Evolutionary conservation across 1,140 invertebrate species (phyloP).

Genomic region (Paralvinella palmiformis): DNA sequence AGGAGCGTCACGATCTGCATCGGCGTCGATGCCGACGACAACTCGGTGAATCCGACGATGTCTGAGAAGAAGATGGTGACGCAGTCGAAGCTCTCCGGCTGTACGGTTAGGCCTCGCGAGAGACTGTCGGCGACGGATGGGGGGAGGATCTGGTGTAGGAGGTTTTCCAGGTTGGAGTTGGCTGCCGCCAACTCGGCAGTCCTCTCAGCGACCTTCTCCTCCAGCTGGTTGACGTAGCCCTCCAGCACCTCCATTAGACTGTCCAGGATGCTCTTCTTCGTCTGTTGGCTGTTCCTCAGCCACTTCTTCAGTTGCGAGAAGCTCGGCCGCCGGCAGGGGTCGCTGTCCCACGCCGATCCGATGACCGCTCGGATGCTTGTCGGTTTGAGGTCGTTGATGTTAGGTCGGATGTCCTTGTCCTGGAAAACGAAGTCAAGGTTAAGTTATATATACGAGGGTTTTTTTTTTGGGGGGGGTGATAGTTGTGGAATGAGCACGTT

Average conservation of each 20-base stretch:
- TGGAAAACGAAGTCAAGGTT: too few species aligned
- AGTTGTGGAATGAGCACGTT: too few species aligned
- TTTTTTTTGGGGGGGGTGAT: too few species aligned
- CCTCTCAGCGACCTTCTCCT: neutral
- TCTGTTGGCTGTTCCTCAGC: neutral
- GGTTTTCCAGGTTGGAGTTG: neutral
- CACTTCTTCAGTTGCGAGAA: neutral
- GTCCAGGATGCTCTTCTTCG: neutral
- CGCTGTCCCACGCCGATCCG: neutral
- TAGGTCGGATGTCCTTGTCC: neutral
- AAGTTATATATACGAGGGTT: too few species aligned
- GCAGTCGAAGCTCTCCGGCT: neutral
- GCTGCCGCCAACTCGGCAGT: neutral
- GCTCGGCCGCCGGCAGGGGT: neutral
- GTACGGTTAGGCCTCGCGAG: neutral
- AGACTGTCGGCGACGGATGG: neutral
- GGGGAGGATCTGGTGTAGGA: conserved; percentile 6
- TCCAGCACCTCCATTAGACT: neutral
- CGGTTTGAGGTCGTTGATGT: neutral
- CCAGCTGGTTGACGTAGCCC: neutral
- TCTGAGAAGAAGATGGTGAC: neutral
- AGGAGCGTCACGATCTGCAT: neutral
- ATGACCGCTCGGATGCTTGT: neutral
- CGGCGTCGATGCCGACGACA: neutral
- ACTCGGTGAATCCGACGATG: neutral